These are phyloP conservation scores for Melieria omissa DNA, from an alignment of 2,888 invertebrate species.

Conservation along the genomic window DNA sequence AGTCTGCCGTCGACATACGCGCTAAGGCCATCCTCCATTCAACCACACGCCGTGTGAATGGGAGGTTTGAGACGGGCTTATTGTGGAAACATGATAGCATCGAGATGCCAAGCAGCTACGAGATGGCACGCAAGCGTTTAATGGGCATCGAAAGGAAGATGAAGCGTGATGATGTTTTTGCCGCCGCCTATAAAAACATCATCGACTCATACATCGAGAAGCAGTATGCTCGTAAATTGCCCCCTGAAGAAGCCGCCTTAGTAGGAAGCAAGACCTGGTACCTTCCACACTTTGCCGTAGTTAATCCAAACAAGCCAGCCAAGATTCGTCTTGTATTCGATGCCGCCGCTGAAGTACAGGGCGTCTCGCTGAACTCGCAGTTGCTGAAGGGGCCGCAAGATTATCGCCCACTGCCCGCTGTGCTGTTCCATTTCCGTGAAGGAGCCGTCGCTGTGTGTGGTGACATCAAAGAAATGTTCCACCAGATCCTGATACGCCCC, in stretches of 20 bases:
- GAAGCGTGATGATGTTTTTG: slow-evolving; percentile 35
- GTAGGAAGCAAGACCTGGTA: slow-evolving; percentile 44
- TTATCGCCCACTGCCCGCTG: slow-evolving; percentile 16
- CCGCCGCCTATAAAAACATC: slow-evolving; percentile 32
- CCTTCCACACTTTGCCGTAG: slow-evolving; percentile 46
- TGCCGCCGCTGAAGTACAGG: slow-evolving; percentile 31
- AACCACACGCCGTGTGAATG: slow-evolving; percentile 21
- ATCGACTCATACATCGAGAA: slow-evolving; percentile 30
- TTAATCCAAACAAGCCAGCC: slow-evolving; percentile 35
- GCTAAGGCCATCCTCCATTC: slow-evolving; percentile 7
- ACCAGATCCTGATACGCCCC: slow-evolving; percentile 41
- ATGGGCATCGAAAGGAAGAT: slow-evolving; percentile 36
- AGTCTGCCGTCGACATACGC: slow-evolving; percentile 9
- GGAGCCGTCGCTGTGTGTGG: slow-evolving; percentile 14
- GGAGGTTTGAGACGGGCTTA: slow-evolving; percentile 35
- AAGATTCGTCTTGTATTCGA: slow-evolving; percentile 39
- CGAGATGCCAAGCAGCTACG: slow-evolving; percentile 26
- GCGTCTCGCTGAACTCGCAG: slow-evolving; percentile 28
- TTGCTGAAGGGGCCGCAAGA: slow-evolving; percentile 23
- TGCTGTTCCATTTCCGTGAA: slow-evolving; percentile 21
- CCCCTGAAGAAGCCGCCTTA: slow-evolving; percentile 18
- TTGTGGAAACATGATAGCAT: slow-evolving; percentile 33
- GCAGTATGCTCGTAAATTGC: slow-evolving; percentile 37
- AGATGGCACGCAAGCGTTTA: slow-evolving; percentile 33
- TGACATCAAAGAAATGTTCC: slow-evolving; percentile 29